Evolutionary conservation across 2,888 invertebrate species (phyloP), one percentile per base, ranked within the genome.

Genomic region (Ommatoiulus sabulosus): DNA sequence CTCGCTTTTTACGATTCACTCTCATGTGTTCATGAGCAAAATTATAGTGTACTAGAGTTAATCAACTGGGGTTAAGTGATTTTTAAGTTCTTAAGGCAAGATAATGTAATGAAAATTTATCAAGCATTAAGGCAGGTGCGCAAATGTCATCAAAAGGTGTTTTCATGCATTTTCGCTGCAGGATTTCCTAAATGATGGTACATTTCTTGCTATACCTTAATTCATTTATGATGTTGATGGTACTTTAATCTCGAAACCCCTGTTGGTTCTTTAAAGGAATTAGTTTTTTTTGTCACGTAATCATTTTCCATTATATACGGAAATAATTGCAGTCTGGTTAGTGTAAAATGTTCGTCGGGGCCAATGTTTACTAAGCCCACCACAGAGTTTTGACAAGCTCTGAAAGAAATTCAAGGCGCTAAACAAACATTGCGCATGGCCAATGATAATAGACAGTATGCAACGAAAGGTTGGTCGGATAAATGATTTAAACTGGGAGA

Each of bases 381-480:
- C 57, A 57, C 57, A 10, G 12, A 17, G 17, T 57, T 57, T 3
- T 63, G 63, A 63, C 63, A 63, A 17, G 63, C n/a, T 63, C 6
- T 20, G n/a, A 63, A 63, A 63, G n/a, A 63, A n/a, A 72, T 63
- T 5, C n/a, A 5, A 63, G 24, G 24, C 72, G 24, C 72, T 8
- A 72, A 72, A 72, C 24, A 72, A 72, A 72, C 72, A 72, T 24
- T 72, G n/a, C 24, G 72, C 72, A 72, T 72, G 72, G 4, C 72
- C 72, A 72, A 72, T 72, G 72, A 72, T 72, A 72, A 72, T 72
- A 10, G 72, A 72, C 72, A 72, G 24, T 72, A 72, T 72, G 24
- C 72, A 24, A 72, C 10, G 72, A 72, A 72, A 72, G 72, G 72
- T 72, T 24, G 72, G 72, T 24, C 3, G 72, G 24, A 72, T 24